These are phyloP conservation scores for Sylvietta virens DNA, from an alignment of 2,113 vertebrate genomes.

Conservation along the genomic window DNA sequence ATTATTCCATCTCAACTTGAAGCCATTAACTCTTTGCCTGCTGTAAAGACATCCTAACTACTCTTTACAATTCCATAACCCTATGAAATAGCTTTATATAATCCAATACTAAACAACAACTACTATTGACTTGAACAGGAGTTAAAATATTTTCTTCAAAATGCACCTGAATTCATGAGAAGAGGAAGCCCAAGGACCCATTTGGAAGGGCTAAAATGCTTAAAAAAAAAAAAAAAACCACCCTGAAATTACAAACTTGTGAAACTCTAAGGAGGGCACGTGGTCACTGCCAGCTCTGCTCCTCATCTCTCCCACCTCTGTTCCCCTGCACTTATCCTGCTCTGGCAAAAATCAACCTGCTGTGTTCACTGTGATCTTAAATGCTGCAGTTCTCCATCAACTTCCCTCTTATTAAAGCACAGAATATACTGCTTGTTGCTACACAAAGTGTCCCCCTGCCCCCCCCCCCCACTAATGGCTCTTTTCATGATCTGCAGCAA, in stretches of 20 bases:
- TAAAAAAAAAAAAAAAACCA: not conserved
- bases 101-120: conserved; percentile 64
- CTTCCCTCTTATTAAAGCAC: conserved; percentile 39
- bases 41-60: conserved; percentile 65
- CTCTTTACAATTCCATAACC: conserved; percentile 76
- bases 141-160: conserved; percentile 76
- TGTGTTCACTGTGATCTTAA: not conserved
- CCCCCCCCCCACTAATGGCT: conserved; percentile 34
- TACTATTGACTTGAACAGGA: conserved; percentile 74
- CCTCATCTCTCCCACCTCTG: not conserved
- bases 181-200: conserved; percentile 65
- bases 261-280: conserved; percentile 72
- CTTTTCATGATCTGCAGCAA: conserved; percentile 66
- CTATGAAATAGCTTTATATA: conserved; percentile 57
- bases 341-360: not conserved
- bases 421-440: conserved; percentile 43
- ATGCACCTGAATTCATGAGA: conserved; percentile 72
- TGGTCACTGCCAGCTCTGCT: conserved; percentile 73
- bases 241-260: conserved; percentile 72
- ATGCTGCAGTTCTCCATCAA: conserved; percentile 32
- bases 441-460: conserved; percentile 16
- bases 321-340: not conserved
- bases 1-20: conserved; percentile 43
- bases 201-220: conserved; percentile 60
- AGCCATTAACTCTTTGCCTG: conserved; percentile 69